A percentile compares a stretch with the other conserved stretches of the same genome.
Conservation (phyloP, 2,888 invertebrate species). For the Hyalella azteca region DNA sequence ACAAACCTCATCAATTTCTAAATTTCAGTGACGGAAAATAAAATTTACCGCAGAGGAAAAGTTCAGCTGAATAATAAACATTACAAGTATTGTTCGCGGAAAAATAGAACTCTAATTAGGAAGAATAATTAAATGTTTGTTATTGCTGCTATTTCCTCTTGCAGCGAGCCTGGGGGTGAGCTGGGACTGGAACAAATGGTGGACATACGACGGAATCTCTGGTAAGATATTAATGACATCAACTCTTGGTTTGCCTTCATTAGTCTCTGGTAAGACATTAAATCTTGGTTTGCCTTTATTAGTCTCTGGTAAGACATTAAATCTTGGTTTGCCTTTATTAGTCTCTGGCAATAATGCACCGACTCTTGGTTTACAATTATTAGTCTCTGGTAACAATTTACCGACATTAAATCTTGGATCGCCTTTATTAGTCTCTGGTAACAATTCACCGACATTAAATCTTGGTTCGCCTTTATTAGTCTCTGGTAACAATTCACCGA, state of each 20-base stretch:
- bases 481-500: neutral
- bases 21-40: no score
- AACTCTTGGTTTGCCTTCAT: neutral
- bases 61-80: no score
- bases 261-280: neutral
- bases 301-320: neutral
- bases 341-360: neutral
- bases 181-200: slow-evolving; percentile 81
- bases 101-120: no score
- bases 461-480: neutral
- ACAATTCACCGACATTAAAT: neutral
- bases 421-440: no score
- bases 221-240: slow-evolving; percentile 67
- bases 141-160: slow-evolving; percentile 7
- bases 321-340: neutral
- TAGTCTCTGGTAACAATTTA: neutral
- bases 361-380: neutral
- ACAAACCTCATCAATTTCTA: no score
- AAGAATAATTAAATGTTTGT: no score
- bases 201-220: slow-evolving; percentile 85
- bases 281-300: neutral
- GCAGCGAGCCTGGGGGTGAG: slow-evolving; percentile 52
- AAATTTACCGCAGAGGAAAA: no score
- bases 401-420: neutral
- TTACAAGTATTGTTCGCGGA: no score